These are phyloP conservation scores for Agrochola lychnidis DNA, from an alignment of 2,888 invertebrate species.

Conservation along the genomic window DNA sequence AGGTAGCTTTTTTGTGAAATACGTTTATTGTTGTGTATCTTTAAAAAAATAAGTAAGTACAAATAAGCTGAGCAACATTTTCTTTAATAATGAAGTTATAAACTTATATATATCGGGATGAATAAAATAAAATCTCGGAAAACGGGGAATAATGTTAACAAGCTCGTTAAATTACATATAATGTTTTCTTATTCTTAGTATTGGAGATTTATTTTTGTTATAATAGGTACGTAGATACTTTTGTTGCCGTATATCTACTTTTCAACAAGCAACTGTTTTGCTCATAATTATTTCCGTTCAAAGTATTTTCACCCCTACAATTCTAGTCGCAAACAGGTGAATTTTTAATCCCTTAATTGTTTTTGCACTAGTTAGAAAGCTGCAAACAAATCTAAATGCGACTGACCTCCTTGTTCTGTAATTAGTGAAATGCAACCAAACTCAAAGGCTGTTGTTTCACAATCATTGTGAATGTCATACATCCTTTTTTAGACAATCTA, in stretches of 20 bases:
- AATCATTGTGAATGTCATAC: neutral
- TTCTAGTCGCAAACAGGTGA: conserved; percentile 1
- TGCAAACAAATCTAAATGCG: conserved; percentile 22
- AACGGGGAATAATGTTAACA: conserved; percentile 6
- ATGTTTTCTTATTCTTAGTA: neutral
- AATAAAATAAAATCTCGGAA: neutral
- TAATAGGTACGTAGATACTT: neutral
- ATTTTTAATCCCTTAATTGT: neutral
- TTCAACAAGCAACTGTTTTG: neutral
- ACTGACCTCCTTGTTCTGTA: neutral
- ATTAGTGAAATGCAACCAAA: conserved; percentile 20
- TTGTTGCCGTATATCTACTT: neutral
- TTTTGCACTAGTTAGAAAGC: conserved; percentile 1
- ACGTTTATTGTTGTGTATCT: conserved; percentile 25
- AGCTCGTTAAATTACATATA: conserved; percentile 3
- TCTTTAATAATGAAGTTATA: conserved; percentile 22
- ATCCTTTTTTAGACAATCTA: neutral
- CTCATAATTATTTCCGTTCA: neutral
- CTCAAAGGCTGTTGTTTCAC: neutral
- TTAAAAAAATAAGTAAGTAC: conserved; percentile 1
- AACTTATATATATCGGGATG: neutral
- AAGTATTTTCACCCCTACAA: neutral
- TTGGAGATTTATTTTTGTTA: neutral
- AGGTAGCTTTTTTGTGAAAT: conserved; percentile 39
- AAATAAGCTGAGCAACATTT: conserved; percentile 17